These are phyloP conservation scores for Panthera tigris DNA, from an alignment of 2,113 vertebrate genomes.

Conservation along the genomic window DNA sequence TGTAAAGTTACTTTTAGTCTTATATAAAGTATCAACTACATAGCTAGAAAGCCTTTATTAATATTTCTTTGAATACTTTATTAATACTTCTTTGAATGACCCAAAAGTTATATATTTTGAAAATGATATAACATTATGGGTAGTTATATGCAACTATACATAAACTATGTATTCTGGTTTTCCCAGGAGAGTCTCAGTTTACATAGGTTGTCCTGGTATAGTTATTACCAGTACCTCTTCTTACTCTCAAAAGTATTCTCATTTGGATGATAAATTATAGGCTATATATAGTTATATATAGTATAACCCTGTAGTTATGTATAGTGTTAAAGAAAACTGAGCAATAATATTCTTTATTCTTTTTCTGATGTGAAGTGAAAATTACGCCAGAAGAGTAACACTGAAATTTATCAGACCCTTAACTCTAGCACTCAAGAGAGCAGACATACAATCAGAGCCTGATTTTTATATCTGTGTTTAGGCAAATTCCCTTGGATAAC, in stretches of 20 bases:
- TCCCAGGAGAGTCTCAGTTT: neutral
- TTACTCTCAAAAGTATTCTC: neutral
- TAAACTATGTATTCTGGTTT: constrained; percentile 29
- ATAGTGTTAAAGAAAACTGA: constrained; percentile 12
- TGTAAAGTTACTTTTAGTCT: constrained; percentile 40
- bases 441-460: constrained; percentile 73
- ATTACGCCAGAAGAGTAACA: constrained; percentile 50
- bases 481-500: constrained; percentile 82
- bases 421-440: constrained; percentile 58
- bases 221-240: neutral
- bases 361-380: constrained; percentile 55
- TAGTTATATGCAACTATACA: neutral
- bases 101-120: constrained; percentile 10
- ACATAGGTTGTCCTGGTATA: neutral
- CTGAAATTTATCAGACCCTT: constrained; percentile 60
- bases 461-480: constrained; percentile 82
- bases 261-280: constrained; percentile 3
- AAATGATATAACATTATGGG: neutral
- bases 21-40: neutral
- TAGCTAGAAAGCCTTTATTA: neutral
- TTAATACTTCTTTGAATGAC: constrained; percentile 11
- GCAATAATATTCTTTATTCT: constrained; percentile 8
- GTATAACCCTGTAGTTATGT: neutral
- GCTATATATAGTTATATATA: neutral
- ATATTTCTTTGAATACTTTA: neutral